Conservation (phyloP, 2,888 invertebrate species). For the Odontocolon sp. region DNA sequence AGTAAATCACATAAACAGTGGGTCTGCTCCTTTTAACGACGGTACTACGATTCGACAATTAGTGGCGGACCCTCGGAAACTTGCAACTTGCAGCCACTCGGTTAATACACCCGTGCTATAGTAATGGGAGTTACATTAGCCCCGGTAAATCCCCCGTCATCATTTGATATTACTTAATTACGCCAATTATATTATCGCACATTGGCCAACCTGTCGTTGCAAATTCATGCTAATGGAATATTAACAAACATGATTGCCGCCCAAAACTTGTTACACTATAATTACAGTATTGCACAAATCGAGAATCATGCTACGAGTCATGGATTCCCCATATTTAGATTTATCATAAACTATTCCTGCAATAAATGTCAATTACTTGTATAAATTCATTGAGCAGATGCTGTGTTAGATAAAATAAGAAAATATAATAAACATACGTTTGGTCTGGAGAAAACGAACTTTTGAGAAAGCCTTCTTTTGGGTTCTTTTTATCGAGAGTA, state of each 20-base stretch:
- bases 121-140: conserved; percentile 63
- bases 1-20: conserved; percentile 55
- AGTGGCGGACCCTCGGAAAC: conserved; percentile 60
- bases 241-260: conserved; percentile 46
- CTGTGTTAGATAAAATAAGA: not conserved
- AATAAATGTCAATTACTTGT: not conserved
- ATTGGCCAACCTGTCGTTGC: conserved; percentile 58
- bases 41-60: conserved; percentile 57
- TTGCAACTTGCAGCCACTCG: conserved; percentile 57
- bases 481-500: conserved; percentile 39
- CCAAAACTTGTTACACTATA: conserved; percentile 7
- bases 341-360: conserved; percentile 1
- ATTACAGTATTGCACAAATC: no score
- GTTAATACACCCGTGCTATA: conserved; percentile 34
- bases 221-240: conserved; percentile 64
- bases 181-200: conserved; percentile 53
- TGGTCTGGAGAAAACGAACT: not conserved
- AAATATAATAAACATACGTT: conserved; percentile 1
- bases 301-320: no score
- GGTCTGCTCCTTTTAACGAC: conserved; percentile 56
- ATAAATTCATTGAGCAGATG: not conserved
- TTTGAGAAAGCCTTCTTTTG: conserved; percentile 1
- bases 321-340: conserved; percentile 23
- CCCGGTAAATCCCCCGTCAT: conserved; percentile 57
- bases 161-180: conserved; percentile 66